Conservation (phyloP, 2,888 invertebrate species). For the Polydrusus cervinus region DNA sequence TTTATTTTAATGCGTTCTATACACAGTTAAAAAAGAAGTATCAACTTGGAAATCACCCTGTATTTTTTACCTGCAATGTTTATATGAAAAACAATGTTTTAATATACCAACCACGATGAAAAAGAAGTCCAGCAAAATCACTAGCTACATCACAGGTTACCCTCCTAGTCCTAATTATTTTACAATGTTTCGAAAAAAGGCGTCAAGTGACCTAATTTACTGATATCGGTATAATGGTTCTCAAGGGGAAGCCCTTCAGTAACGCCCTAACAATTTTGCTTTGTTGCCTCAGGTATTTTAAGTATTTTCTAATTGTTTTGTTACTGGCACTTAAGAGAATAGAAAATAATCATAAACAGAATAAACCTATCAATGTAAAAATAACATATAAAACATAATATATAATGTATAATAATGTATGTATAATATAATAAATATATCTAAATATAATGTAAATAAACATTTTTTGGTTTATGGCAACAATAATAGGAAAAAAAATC, state of each 20-base stretch:
- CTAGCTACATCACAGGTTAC: background rate
- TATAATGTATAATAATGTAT: too few relatives aligned
- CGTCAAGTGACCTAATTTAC: constrained; percentile 8
- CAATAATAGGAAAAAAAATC: too few relatives aligned
- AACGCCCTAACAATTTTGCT: constrained; percentile 8
- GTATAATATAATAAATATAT: too few relatives aligned
- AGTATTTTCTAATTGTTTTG: constrained; percentile 6
- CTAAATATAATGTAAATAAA: too few relatives aligned
- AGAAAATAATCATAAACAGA: background rate
- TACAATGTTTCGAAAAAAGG: constrained; percentile 21
- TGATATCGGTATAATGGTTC: constrained; percentile 14
- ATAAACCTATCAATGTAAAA: background rate
- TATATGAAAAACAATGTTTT: too few relatives aligned
- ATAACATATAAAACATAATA: too few relatives aligned
- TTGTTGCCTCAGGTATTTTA: constrained; percentile 19
- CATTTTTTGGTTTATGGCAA: too few relatives aligned
- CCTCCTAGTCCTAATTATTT: constrained; percentile 15
- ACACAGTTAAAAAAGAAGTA: too few relatives aligned
- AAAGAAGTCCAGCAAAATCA: background rate
- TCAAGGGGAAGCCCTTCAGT: background rate
- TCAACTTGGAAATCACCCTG: too few relatives aligned
- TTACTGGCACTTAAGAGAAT: background rate
- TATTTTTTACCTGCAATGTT: too few relatives aligned
- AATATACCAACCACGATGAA: background rate
- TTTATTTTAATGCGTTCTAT: too few relatives aligned